Evolutionary conservation across 1,140 invertebrate species (phyloP), one percentile per base, ranked within the genome.

Genomic region (Euglossa dilemma): DNA sequence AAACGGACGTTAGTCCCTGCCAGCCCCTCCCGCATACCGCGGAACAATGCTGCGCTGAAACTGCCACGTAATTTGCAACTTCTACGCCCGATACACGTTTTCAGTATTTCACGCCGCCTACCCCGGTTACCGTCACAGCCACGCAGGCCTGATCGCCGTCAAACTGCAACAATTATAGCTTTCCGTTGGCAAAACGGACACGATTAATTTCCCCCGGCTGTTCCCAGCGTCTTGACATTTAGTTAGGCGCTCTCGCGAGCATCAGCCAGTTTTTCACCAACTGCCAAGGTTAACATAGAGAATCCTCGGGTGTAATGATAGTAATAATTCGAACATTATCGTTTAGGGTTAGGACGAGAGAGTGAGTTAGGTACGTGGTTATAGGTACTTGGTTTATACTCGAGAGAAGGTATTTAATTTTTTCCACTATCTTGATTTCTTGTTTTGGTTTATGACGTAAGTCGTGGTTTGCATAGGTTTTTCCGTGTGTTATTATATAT

Each of bases 21-120:
- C 25, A 45, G n/a, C 45, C 36, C 64, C 64, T 56, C 36, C 54
- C 16, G 56, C 73, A 66, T 67, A 82, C 80, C 80, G 52, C 59
- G 74, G 54, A 82, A 82, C 80, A 82, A 82, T 82, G 80, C 54
- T 25, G 80, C 72, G 47, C 70, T 74, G 70, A 80, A 76, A 82
- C 73, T 82, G 73, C 63, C 80, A 82, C 18, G 73, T 82, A 82
- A 82, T 82, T 82, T 76, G 63, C 80, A 82, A 82, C 80, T 82
- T 76, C 59, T 50, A 54, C 45, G 63, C 64, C 63, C 74, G 64
- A 76, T 82, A 82, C 63, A 74, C 73, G 73, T 82, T 82, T 82
- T 76, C 63, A 82, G 61, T 82, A 76, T 82, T 82, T 82, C 74
- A 52, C 64, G 72, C 5, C 20, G 28, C 61, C 36, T 36, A 36